A percentile compares a stretch with the other conserved stretches of the same genome.
Evolutionary conservation across 2,797 vertebrate species (phyloP).

Genomic region (Poecile montanus): DNA sequence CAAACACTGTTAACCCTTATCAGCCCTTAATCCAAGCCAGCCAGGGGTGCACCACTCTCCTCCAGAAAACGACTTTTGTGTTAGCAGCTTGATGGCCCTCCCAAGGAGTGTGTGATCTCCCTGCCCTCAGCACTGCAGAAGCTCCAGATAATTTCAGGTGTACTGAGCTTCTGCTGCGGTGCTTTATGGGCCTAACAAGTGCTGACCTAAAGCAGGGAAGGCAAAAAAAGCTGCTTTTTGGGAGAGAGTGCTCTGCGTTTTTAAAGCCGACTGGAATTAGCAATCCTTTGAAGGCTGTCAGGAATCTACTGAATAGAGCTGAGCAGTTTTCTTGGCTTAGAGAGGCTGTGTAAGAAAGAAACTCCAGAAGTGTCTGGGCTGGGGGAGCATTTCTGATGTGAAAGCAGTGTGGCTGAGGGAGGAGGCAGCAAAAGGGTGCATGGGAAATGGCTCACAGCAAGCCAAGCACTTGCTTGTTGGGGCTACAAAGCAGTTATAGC

Average conservation of each 20-base stretch:
- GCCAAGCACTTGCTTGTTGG: not conserved
- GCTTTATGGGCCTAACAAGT: not conserved
- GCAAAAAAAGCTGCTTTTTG: not conserved
- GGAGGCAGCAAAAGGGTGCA: not conserved
- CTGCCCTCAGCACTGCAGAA: not conserved
- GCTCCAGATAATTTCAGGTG: not conserved
- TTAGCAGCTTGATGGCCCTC: not conserved
- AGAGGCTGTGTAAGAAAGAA: not conserved
- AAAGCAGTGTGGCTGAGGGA: not conserved
- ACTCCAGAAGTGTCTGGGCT: not conserved
- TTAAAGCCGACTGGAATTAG: not conserved
- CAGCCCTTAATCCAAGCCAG: not conserved
- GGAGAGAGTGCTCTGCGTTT: not conserved
- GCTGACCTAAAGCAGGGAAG: not conserved
- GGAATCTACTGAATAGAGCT: not conserved
- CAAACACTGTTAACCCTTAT: slow-evolving; percentile 69
- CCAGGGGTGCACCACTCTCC: not conserved
- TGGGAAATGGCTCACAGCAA: not conserved
- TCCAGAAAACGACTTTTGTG: not conserved
- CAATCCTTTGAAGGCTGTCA: not conserved
- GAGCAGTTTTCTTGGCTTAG: not conserved
- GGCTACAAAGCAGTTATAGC: not conserved
- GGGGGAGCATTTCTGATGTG: not conserved
- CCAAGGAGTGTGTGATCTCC: rapidly evolving
- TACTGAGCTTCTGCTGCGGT: not conserved